Evolutionary conservation across 2,888 invertebrate species (phyloP).

Genomic region (Ophion costatus): DNA sequence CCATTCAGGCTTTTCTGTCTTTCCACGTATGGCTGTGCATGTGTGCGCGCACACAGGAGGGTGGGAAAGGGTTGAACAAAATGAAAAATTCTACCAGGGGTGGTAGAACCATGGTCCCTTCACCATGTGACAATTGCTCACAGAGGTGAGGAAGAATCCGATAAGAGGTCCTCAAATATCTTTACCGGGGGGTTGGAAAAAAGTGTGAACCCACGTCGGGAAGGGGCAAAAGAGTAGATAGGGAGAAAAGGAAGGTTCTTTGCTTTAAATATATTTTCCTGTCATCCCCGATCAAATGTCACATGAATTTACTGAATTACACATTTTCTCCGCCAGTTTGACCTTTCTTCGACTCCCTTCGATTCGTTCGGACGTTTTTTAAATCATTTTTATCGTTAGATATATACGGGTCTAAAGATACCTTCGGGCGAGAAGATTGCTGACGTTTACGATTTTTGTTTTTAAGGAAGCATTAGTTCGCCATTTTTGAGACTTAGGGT

Average conservation of each 20-base stretch:
- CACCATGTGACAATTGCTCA: slow-evolving; percentile 31
- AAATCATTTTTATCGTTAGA: too few relatives aligned
- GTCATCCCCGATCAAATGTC: background rate
- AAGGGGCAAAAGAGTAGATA: background rate
- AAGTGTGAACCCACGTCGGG: background rate
- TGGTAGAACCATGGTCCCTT: background rate
- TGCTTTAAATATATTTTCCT: background rate
- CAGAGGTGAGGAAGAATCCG: slow-evolving; percentile 15
- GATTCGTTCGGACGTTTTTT: too few relatives aligned
- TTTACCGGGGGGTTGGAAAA: background rate
- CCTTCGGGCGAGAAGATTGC: too few relatives aligned
- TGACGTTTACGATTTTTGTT: too few relatives aligned
- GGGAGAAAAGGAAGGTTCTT: background rate
- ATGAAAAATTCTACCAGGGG: slow-evolving; percentile 32
- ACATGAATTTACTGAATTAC: background rate
- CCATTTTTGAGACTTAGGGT: too few relatives aligned
- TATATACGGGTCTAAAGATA: too few relatives aligned
- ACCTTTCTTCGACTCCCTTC: too few relatives aligned
- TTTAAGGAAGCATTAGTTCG: too few relatives aligned
- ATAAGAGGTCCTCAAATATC: slow-evolving; percentile 11
- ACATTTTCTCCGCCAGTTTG: too few relatives aligned
- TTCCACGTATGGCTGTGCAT: background rate
- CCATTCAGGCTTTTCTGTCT: slow-evolving; percentile 21
- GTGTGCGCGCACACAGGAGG: background rate
- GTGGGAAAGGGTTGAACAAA: slow-evolving; percentile 17